Conservation (phyloP, 2,113 vertebrate species). For the Apus apus region DNA sequence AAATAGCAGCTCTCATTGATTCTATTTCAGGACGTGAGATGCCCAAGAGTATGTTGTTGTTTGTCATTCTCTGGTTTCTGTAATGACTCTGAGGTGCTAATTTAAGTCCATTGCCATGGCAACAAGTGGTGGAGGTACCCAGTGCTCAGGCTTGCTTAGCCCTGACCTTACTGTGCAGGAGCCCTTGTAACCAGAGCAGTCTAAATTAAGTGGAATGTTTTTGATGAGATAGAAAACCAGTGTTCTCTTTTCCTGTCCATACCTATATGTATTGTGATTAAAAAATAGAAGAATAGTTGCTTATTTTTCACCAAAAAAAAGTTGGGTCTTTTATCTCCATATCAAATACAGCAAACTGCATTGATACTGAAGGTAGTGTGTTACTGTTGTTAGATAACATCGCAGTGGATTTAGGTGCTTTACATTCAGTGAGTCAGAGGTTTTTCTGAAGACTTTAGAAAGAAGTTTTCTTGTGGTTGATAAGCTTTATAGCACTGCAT, state of each 20-base stretch:
- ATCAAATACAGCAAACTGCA: background rate
- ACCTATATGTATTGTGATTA: background rate
- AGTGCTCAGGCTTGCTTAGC: background rate
- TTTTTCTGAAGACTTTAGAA: background rate
- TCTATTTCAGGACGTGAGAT: conserved; percentile 55
- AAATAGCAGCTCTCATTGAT: conserved; percentile 8
- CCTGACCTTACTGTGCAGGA: conserved; percentile 37
- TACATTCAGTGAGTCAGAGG: background rate
- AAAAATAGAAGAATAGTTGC: background rate
- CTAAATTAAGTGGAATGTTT: conserved; percentile 5
- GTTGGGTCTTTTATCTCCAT: background rate
- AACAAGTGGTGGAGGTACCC: conserved; percentile 48
- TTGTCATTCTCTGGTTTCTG: conserved; percentile 21
- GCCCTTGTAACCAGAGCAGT: background rate
- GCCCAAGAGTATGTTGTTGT: background rate
- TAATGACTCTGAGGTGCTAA: conserved; percentile 59
- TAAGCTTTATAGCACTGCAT: background rate
- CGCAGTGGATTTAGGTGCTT: background rate
- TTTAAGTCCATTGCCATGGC: conserved; percentile 65
- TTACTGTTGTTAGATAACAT: background rate
- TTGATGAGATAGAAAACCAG: background rate
- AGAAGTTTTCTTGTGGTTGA: background rate
- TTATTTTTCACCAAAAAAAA: background rate
- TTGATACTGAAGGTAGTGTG: background rate
- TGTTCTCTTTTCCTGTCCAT: background rate